A percentile compares a stretch with the other conserved stretches of the same genome.
phyloP scores from a whole-genome alignment of 2,113 vertebrate genomes.

The Plecturocebus donacophilus region DNA sequence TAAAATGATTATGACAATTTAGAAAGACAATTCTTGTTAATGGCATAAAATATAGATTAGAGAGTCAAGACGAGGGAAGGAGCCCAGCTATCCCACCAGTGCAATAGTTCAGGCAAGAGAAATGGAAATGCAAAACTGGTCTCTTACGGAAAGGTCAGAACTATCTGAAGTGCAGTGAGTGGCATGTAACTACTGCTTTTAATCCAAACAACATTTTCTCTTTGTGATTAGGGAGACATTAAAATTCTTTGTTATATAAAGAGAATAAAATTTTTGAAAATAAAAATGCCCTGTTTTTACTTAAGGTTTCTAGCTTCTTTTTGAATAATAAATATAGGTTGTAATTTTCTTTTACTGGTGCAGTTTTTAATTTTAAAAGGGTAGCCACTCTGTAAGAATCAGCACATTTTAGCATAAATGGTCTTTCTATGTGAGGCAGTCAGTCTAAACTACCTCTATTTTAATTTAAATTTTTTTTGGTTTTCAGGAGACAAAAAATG shows the following conservation, averaged over 20 bases:
- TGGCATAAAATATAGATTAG: neutral
- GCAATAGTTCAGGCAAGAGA: neutral
- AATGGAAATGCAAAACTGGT: neutral
- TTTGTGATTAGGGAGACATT: conserved; percentile 33
- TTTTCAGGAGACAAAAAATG: neutral
- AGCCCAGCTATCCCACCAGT: neutral
- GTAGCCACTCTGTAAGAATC: neutral
- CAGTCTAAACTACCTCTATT: neutral
- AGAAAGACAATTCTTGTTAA: neutral
- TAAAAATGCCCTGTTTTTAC: neutral
- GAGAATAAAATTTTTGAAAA: conserved; percentile 18
- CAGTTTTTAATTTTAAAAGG: conserved; percentile 56
- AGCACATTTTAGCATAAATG: neutral
- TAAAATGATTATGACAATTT: neutral
- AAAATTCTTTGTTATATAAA: neutral
- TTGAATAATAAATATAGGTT: conserved; percentile 24
- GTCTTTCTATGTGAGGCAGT: neutral
- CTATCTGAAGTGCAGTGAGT: neutral
- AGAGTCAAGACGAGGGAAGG: neutral
- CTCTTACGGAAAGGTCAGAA: neutral
- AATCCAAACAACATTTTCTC: neutral
- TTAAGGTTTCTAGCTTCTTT: neutral
- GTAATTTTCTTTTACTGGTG: conserved; percentile 19
- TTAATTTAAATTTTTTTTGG: neutral
- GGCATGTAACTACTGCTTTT: neutral